phyloP scores from a whole-genome alignment of 2,113 vertebrate species.

The Petrocephalus zakoni region DNA sequence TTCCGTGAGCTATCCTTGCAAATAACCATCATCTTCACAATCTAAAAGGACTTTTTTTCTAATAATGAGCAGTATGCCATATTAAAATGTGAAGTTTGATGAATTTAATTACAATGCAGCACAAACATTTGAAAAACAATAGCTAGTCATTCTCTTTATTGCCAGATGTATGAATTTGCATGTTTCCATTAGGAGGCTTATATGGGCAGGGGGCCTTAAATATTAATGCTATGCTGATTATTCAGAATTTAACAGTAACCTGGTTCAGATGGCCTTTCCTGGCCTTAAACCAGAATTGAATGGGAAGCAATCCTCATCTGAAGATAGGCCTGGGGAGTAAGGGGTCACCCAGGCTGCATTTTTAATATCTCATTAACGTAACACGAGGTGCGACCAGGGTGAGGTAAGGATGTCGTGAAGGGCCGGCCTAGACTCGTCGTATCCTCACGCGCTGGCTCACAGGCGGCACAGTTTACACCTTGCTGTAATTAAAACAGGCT shows the following conservation, averaged over 20 bases:
- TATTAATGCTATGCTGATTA: background rate
- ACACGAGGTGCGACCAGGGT: background rate
- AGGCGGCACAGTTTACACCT: background rate
- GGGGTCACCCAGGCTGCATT: background rate
- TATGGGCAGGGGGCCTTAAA: background rate
- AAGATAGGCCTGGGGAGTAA: background rate
- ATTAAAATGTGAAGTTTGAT: background rate
- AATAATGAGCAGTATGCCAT: background rate
- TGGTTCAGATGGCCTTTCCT: background rate
- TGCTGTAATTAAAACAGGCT: background rate
- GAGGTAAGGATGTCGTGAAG: background rate
- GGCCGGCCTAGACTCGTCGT: background rate
- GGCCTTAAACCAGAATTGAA: background rate
- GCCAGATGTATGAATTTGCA: background rate
- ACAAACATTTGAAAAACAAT: background rate
- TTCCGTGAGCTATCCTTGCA: background rate
- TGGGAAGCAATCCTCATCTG: background rate
- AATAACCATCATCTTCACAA: background rate
- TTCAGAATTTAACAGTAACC: background rate
- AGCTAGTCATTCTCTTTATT: background rate
- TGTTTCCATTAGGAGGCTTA: background rate
- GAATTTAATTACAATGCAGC: background rate
- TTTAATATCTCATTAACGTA: background rate
- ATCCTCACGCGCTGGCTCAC: background rate
- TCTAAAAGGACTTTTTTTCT: background rate